phyloP scores from a whole-genome alignment of 1,140 invertebrate species.

The Anoplophora glabripennis region DNA sequence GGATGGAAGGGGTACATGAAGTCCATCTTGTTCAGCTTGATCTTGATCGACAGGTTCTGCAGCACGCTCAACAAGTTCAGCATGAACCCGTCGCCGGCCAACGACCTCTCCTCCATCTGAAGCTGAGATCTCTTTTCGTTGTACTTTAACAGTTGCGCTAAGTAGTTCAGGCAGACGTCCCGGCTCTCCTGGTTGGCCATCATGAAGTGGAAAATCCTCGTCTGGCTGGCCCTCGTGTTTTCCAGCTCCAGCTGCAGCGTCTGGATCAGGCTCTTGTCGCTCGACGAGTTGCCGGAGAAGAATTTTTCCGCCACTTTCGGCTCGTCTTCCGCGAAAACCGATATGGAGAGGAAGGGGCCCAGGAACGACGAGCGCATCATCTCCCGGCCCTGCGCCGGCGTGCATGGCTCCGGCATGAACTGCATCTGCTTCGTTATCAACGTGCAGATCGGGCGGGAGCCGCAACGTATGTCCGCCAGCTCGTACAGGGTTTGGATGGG shows the following conservation, averaged over 20 bases:
- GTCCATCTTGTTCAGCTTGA: constrained; percentile 82
- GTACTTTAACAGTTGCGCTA: constrained; percentile 69
- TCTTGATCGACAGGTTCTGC: constrained; percentile 82
- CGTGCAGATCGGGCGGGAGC: constrained; percentile 71
- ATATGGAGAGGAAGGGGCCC: constrained; percentile 86
- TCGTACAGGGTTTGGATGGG: constrained; percentile 63
- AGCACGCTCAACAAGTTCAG: constrained; percentile 88
- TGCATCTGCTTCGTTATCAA: constrained; percentile 71
- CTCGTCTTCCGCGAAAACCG: constrained; percentile 91
- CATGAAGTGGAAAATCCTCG: constrained; percentile 80
- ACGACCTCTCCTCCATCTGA: constrained; percentile 78
- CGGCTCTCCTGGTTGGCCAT: constrained; percentile 74
- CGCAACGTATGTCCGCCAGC: constrained; percentile 67
- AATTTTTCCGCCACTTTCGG: constrained; percentile 66
- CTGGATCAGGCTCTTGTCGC: constrained; percentile 59
- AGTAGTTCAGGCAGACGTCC: constrained; percentile 72
- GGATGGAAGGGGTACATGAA: constrained; percentile 84
- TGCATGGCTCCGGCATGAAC: constrained; percentile 71
- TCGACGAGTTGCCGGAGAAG: constrained; percentile 55
- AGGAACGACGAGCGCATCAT: constrained; percentile 78
- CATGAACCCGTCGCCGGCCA: constrained; percentile 93
- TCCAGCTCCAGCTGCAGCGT: constrained; percentile 73
- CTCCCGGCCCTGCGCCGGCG: constrained; percentile 75
- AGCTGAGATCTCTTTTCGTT: constrained; percentile 87
- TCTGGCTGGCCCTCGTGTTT: constrained; percentile 66